Evolutionary conservation across 2,113 vertebrate genomes (phyloP), one percentile per base, ranked within the genome.

Genomic region (Rattus rattus): DNA sequence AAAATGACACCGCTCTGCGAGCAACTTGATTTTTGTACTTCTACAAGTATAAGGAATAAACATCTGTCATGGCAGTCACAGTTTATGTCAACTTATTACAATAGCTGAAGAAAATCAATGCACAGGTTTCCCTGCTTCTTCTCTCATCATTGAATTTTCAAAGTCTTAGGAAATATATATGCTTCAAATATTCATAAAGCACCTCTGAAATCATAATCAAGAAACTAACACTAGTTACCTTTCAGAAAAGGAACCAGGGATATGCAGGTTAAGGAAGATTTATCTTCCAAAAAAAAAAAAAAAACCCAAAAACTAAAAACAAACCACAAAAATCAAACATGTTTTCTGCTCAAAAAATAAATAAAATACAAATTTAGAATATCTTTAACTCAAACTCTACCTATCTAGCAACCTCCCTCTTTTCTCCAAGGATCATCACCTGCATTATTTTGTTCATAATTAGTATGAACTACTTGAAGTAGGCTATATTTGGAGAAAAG

Each of bases 101-200:
- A 43, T 14, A 83, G 17, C 14, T 63, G 7, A 84, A 79, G 36
- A 47, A 83, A 90, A 90, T 39, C n/a, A 88, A 94, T 52, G 63
- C 76, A 36, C 70, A 75, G 22, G 52, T 54, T 90, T 79, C 92
- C 54, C 70, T 94, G 77, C 61, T 56, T 95, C 39, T 92, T 63
- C 47, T 19, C 69, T 80, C 39, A 70, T 80, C 39, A 70, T 0
- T 79, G 67, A 88, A 91, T 72, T 96, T 92, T 94, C 88, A 80
- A 90, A 96, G 54, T 92, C 88, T 79, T 94, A 75, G 43, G 69
- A 95, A 97, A 94, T 87, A 92, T 70, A 79, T 67, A 7, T 61
- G 11, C n/a, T 96, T 93, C 26, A 96, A 95, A 43, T 94, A 93
- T 88, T 93, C 75, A 96, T 69, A 92, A 95, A 92, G 92, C 1